Evolutionary conservation across 2,797 vertebrate genomes (phyloP), one percentile per base, ranked within the genome.

Genomic region (Hippoglossus hippoglossus): DNA sequence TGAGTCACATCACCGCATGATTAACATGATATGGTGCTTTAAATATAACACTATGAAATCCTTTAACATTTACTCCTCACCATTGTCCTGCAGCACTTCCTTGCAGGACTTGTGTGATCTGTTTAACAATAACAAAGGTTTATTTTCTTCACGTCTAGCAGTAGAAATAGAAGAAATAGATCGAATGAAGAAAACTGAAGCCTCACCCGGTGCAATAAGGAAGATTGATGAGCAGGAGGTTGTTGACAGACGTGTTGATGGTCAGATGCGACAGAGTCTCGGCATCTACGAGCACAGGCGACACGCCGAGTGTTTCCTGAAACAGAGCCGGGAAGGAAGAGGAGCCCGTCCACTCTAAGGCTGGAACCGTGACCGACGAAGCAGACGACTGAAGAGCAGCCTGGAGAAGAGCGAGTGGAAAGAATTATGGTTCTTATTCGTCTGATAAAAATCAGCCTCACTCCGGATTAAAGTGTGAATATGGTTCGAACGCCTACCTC

Each of bases 201-300:
- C 67, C 80, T 89, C 74, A 95, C 96, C 94, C 86, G 44, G 88
- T 79, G 16, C 91, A 92, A 52, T 96, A 96, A 0, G 96, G 96
- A 28, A 97, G 87, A 22, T 77, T 92, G 83, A 98, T 82, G 31
- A 96, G 87, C 80, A 97, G 90, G 16, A 97, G 83, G 11, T 94
- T 94, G 6, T 92, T 94, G 63, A 87, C 89, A 52, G 94, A 94
- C 4, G 92, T 67, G 26, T 95, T 94, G 59, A 97, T 88, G 57
- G 87, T 92, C 49, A 96, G 91, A 56, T 95, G 93, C 18, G 91
- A 77, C 25, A 97, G 84, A 22, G 95, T 92, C 60, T 94, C 91
- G 25, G 92, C 86, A 21, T 96, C 94, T 3, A 96, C 87, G 0
- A 94, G 94, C 46, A 96, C 80, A 0, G 96, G 95, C 2, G 94